These are phyloP conservation scores for Bombus waltoni DNA, from an alignment of 1,140 invertebrate species.

Conservation along the genomic window DNA sequence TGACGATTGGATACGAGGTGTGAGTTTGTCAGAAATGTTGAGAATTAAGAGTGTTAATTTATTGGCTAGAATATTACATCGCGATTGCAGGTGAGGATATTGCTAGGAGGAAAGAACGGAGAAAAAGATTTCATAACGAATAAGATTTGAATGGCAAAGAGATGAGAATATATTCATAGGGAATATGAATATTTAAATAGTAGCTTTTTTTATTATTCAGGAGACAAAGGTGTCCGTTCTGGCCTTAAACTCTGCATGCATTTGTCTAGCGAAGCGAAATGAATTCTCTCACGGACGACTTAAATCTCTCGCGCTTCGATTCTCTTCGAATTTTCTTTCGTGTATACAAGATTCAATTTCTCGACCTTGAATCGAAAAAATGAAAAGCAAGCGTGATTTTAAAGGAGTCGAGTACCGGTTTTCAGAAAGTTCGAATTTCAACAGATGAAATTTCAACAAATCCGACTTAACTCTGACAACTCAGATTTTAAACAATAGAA, in stretches of 20 bases:
- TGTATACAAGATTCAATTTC: not conserved
- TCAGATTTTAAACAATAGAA: not conserved
- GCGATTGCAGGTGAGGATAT: not conserved
- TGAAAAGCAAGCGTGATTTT: not conserved
- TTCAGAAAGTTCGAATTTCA: not conserved
- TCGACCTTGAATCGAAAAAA: too few species aligned
- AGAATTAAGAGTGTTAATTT: not conserved
- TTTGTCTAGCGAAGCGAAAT: not conserved
- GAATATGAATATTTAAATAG: conserved; percentile 41
- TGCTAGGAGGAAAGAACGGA: not conserved
- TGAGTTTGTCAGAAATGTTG: not conserved
- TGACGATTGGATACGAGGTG: not conserved
- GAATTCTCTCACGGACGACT: not conserved
- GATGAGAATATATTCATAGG: conserved; percentile 31
- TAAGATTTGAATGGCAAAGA: conserved; percentile 42
- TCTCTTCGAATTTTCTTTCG: not conserved
- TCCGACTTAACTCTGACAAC: not conserved
- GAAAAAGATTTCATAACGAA: conserved; percentile 8
- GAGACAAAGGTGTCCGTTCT: not conserved
- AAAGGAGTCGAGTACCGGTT: not conserved
- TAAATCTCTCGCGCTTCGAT: not conserved
- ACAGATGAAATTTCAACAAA: not conserved
- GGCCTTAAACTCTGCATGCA: not conserved
- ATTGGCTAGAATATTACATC: not conserved
- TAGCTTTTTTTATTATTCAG: conserved; percentile 36